A percentile compares a stretch with the other conserved stretches of the same genome.
Evolutionary conservation across 2,113 vertebrate genomes (phyloP).

Genomic region (Calonectris borealis): DNA sequence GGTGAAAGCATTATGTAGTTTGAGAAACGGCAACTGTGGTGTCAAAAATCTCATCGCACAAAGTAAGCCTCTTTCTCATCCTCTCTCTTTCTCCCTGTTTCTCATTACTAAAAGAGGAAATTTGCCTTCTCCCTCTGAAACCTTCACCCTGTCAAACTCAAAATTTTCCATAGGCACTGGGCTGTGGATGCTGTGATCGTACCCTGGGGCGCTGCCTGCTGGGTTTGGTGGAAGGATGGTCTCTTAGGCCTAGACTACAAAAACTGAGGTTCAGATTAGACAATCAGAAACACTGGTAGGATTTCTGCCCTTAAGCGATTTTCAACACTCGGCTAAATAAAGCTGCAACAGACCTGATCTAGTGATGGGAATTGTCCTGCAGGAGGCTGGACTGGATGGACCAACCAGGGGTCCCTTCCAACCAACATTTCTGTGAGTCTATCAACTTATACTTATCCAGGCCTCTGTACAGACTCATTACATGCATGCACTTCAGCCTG

Average conservation of each 20-base stretch:
- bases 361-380: background rate
- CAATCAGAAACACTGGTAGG: background rate
- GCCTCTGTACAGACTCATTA: background rate
- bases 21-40: background rate
- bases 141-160: conserved; percentile 5
- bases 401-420: background rate
- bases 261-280: background rate
- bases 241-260: background rate
- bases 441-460: background rate
- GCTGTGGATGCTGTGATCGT: background rate
- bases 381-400: background rate
- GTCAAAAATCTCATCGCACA: background rate
- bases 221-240: background rate
- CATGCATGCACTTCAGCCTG: background rate
- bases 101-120: conserved; percentile 39
- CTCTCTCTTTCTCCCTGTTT: background rate
- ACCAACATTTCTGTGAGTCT: background rate
- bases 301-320: background rate
- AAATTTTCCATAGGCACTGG: background rate
- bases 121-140: background rate
- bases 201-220: background rate
- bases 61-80: background rate
- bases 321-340: background rate
- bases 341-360: background rate
- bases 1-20: background rate